Base-by-base conservation (phyloP, 1,140 invertebrate genomes). In the Episyrphus balteatus region DNA sequence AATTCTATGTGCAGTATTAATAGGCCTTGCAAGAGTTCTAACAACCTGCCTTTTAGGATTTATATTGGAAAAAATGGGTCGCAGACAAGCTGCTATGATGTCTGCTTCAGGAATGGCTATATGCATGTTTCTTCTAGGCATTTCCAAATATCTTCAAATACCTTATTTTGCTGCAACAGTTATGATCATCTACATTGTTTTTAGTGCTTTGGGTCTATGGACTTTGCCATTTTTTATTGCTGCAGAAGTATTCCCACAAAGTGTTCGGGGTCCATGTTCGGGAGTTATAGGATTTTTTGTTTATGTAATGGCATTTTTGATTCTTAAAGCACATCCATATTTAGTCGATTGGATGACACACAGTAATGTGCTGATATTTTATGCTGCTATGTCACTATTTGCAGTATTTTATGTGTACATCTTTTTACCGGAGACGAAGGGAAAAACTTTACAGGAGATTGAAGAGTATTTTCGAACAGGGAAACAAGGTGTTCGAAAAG, bases 341-440 rank as follows among this genome's bases (percentile, higher is more conserved):
- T 64, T 83, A 57, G 62, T 77, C n/a, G 15, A 57, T 0, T 15
- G 48, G 1, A 68, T 88, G 49, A 78, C 79, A 3, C 70, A 74
- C 41, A 68, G 74, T 26, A 80, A 76, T 1, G 76, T 79, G 0
- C 92, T 88, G 57, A 78, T 78, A 46, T 74, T 88, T 48, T 92
- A 84, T 65, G 77, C 78, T 1, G 59, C 69, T 1, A 61, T 87
- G 31, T 79, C 84, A 1, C 54, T 84, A 0, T 5, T 82, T 1
- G 84, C 83, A 0, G 75, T 80, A 1, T 44, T 89, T 1, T 85
- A 88, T 54, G 71, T 88, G 0, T 61, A 74, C 3, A 62, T 80
- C 8, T 75, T 77, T 13, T 60, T 92, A 5, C 88, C 89, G 0
- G 89, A 93, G 66, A 93, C 88, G 0, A 84, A 82, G 51, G 82